Base-by-base conservation (phyloP, 2,888 invertebrate species). In the Caenorhabditis becei region DNA sequence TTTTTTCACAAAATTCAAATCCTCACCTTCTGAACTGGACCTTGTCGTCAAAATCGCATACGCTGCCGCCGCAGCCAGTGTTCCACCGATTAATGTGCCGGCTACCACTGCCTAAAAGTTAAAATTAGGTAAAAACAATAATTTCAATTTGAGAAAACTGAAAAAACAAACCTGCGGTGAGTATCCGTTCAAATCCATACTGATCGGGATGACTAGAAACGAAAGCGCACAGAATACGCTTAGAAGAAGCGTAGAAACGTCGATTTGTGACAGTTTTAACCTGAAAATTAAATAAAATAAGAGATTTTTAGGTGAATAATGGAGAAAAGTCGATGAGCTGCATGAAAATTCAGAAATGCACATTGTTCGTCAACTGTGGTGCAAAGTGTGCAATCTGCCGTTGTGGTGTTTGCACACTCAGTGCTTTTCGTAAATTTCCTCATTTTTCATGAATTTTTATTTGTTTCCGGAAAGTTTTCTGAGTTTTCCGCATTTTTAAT, bases 11-110 rank as follows among this genome's bases (percentile, higher is more conserved):
- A n/a, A n/a, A n/a, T n/a, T n/a, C n/a, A 41, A 41, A 41, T 26
- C 32, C 58, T 14, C 26, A 77, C 54, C 54, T 51, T 71, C 49
- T 3, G 26, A 18, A 0, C 20, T 35, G 23, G 35, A 35, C 35
- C 26, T 59, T 23, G 58, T 77, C 4, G 86, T 85, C 14, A 70
- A 32, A 59, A 62, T 83, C 20, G 77, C 66, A 63, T 86, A 86
- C n/a, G 79, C 69, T 11, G 69, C 80, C 10, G 84, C 86, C 0
- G 84, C 81, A 10, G 83, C 81, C 1, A 78, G 70, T 1, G 86
- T 74, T 7, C 83, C 82, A 24, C 84, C 84, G 7, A 86, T 49
- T 18, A 86, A 32, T 4, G 77, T 77, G 23, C 82, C 67, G 2
- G 83, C 56, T 14, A 82, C 16, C 0, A 82, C 20, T 18, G 62